Percentiles rank a stretch among this genome's conserved stretches.
These are phyloP conservation scores for Festucalex cinctus DNA, from an alignment of 2,113 vertebrate genomes.

Conservation along the genomic window DNA sequence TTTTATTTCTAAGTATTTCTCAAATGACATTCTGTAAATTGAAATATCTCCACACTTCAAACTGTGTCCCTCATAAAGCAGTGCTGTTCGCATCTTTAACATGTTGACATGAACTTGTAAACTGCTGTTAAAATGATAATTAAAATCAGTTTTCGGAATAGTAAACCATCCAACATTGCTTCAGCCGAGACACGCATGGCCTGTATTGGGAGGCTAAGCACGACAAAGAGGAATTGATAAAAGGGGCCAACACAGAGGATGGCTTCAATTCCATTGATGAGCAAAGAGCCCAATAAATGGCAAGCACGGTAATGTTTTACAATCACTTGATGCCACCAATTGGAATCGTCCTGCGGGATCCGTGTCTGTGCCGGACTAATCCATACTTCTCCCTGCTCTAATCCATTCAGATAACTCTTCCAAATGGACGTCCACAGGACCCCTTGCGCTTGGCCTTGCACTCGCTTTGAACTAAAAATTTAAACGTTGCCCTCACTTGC, in stretches of 20 bases:
- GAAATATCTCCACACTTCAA: too few species aligned
- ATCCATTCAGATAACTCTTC: constrained; percentile 71
- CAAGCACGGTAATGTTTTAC: constrained; percentile 51
- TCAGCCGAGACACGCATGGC: not conserved
- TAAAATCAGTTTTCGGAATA: too few species aligned
- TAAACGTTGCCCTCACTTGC: not conserved
- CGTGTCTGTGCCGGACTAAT: constrained; percentile 54
- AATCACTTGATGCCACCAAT: constrained; percentile 56
- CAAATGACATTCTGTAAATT: too few species aligned
- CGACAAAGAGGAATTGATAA: constrained; percentile 16
- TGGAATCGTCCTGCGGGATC: constrained; percentile 54
- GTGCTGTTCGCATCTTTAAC: too few species aligned
- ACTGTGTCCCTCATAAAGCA: too few species aligned
- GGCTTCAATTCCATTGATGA: constrained; percentile 42
- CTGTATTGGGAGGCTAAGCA: not conserved
- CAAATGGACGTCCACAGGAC: not conserved
- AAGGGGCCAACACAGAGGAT: constrained; percentile 14
- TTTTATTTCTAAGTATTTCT: not conserved
- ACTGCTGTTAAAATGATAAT: too few species aligned
- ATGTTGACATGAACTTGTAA: too few species aligned
- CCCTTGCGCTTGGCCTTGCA: not conserved
- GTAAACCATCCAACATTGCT: not conserved
- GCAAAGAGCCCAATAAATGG: constrained; percentile 31
- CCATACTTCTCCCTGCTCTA: constrained; percentile 61
- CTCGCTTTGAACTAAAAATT: not conserved